Percentiles rank a stretch among this genome's conserved stretches.
phyloP scores from a whole-genome alignment of 2,888 invertebrate species.

The Tipula helvola region DNA sequence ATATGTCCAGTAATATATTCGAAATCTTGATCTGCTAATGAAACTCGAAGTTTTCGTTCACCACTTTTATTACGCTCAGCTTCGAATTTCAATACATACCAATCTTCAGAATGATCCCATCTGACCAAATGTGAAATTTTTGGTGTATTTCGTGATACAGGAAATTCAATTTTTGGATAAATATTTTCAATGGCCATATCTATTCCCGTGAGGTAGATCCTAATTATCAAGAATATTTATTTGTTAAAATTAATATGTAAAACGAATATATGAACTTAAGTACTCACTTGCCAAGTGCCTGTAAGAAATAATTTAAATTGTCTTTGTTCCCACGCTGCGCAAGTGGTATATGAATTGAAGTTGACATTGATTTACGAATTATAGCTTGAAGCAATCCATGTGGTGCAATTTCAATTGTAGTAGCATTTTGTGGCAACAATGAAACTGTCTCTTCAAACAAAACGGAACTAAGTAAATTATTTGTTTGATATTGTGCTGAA shows the following conservation, averaged over 20 bases:
- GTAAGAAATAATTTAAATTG: slow-evolving; percentile 30
- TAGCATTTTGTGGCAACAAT: slow-evolving; percentile 47
- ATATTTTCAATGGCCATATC: slow-evolving; percentile 61
- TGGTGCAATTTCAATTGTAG: slow-evolving; percentile 57
- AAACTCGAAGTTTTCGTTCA: slow-evolving; percentile 47
- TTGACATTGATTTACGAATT: slow-evolving; percentile 44
- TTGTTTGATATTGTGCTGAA: slow-evolving; percentile 82
- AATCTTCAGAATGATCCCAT: slow-evolving; percentile 77
- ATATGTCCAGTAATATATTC: slow-evolving; percentile 67
- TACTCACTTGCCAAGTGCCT: slow-evolving; percentile 38
- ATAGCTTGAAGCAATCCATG: slow-evolving; percentile 56
- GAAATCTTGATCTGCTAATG: slow-evolving; percentile 49
- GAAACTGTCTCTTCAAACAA: slow-evolving; percentile 49
- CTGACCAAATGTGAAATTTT: slow-evolving; percentile 71
- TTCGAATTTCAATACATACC: slow-evolving; percentile 58
- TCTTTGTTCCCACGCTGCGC: slow-evolving; percentile 45
- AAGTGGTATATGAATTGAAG: slow-evolving; percentile 43
- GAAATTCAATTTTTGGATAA: slow-evolving; percentile 63
- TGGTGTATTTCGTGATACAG: slow-evolving; percentile 77
- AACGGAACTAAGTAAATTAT: slow-evolving; percentile 55
- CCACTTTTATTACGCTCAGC: slow-evolving; percentile 54
- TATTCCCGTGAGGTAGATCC: slow-evolving; percentile 64
- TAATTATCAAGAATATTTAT: slow-evolving; percentile 24
- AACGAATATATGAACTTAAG: background rate
- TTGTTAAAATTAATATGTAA: no score